These are phyloP conservation scores for Poecilobothrus nobilitatus DNA, from an alignment of 2,888 invertebrate species.

Conservation along the genomic window DNA sequence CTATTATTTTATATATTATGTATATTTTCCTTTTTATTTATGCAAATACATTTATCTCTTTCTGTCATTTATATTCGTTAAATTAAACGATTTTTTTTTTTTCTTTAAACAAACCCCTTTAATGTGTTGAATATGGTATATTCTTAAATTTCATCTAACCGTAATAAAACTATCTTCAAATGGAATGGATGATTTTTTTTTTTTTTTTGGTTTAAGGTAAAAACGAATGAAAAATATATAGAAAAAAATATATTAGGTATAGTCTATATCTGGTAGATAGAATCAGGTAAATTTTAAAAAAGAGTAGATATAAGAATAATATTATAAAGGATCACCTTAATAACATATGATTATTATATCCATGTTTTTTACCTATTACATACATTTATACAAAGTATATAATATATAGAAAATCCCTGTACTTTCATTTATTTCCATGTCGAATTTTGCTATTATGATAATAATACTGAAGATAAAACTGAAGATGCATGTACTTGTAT, in stretches of 20 bases:
- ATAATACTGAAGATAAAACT: neutral
- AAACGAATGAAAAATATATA: too few species aligned
- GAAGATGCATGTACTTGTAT: neutral
- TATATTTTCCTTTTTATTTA: too few species aligned
- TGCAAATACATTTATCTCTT: too few species aligned
- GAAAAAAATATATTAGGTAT: neutral
- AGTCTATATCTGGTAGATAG: neutral
- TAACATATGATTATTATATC: neutral
- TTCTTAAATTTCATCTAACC: too few species aligned
- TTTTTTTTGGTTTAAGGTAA: too few species aligned
- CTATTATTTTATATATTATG: too few species aligned
- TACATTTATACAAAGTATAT: neutral
- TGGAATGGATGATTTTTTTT: too few species aligned
- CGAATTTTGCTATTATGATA: neutral
- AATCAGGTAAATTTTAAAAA: neutral
- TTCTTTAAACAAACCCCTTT: too few species aligned
- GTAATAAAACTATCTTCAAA: too few species aligned
- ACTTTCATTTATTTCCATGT: neutral
- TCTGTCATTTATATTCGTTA: too few species aligned
- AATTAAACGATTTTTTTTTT: too few species aligned
- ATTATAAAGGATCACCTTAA: slow-evolving; percentile 3
- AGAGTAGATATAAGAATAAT: neutral
- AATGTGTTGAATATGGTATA: too few species aligned
- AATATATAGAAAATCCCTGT: neutral
- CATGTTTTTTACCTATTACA: neutral